phyloP scores from a whole-genome alignment of 2,113 vertebrate genomes.

The Catharus fuscescens region DNA sequence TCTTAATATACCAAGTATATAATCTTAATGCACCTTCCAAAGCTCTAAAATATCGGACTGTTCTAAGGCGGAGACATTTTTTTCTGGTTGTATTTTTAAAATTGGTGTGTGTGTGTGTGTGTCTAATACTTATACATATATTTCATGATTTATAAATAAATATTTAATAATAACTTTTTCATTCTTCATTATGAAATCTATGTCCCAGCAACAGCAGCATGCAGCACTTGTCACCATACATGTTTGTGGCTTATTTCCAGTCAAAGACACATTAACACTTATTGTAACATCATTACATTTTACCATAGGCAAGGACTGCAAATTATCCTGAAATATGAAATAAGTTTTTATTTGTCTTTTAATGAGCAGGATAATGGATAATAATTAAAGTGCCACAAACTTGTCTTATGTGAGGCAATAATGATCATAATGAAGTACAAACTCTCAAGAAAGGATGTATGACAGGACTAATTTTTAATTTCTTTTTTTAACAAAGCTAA shows the following conservation, averaged over 20 bases:
- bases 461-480: not conserved
- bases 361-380: not conserved
- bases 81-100: not conserved
- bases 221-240: not conserved
- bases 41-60: not conserved
- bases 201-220: fast-evolving
- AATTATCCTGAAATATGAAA: not conserved
- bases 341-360: not conserved
- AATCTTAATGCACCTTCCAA: not conserved
- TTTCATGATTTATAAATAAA: not conserved
- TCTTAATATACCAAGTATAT: not conserved
- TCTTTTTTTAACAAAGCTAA: not conserved
- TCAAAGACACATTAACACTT: not conserved
- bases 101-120: not conserved
- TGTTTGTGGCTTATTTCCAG: not conserved
- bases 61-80: not conserved
- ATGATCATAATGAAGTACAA: not conserved
- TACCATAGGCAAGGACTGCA: not conserved
- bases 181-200: not conserved
- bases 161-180: not conserved
- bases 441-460: not conserved
- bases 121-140: not conserved
- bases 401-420: not conserved
- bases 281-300: not conserved
- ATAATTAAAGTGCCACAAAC: conserved; percentile 46